Evolutionary conservation across 2,888 invertebrate genomes (phyloP).

Genomic region (Melinaea menophilus): DNA sequence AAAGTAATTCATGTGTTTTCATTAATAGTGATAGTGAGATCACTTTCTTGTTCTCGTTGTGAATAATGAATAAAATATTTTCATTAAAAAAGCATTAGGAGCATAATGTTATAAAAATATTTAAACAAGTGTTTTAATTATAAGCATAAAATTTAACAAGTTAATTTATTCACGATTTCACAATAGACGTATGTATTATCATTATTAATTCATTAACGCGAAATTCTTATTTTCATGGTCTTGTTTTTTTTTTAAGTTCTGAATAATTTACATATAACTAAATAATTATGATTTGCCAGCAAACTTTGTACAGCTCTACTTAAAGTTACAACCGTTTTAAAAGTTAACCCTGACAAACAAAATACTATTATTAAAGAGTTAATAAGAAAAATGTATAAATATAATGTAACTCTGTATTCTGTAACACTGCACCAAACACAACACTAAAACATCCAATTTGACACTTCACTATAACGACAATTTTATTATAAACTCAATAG

Average conservation of each 20-base stretch:
- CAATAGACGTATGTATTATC: no score
- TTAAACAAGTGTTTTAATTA: not conserved
- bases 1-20: not conserved
- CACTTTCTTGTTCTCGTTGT: conserved; percentile 11
- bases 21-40: not conserved
- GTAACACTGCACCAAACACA: not conserved
- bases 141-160: no score
- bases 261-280: no score
- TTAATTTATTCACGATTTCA: no score
- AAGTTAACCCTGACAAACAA: no score
- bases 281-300: no score
- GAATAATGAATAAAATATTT: conserved; percentile 2
- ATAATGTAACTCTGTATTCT: not conserved
- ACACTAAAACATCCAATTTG: conserved; percentile 29
- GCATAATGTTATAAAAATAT: not conserved
- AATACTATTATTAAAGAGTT: no score
- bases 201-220: no score
- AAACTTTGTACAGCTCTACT: no score
- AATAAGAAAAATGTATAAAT: not conserved
- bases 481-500: conserved; percentile 33
- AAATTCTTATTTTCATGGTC: no score
- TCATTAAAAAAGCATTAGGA: not conserved
- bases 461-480: conserved; percentile 38
- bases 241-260: no score
- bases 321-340: no score